Conservation (phyloP, 2,888 invertebrate species). For the Agrochola macilenta region DNA sequence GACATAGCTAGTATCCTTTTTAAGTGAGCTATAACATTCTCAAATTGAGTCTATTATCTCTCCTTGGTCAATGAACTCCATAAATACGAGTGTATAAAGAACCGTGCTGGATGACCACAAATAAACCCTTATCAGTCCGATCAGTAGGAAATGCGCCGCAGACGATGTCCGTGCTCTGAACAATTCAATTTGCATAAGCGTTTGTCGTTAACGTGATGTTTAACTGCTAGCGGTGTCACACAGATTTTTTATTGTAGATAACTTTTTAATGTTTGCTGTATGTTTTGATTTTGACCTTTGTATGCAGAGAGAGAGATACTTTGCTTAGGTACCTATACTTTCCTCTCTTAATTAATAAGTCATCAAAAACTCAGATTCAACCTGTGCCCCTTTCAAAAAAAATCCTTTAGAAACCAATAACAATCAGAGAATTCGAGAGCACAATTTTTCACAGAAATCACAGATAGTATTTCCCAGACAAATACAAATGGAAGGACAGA, state of each 20-base stretch:
- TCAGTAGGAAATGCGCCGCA: slow-evolving; percentile 73
- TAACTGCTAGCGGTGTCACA: slow-evolving; percentile 26
- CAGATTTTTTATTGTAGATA: slow-evolving; percentile 33
- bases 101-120: slow-evolving; percentile 75
- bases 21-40: neutral
- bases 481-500: slow-evolving; percentile 40
- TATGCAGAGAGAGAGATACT: too few species aligned
- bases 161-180: slow-evolving; percentile 68
- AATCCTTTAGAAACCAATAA: neutral
- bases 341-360: neutral
- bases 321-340: neutral
- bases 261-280: neutral
- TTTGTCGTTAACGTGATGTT: slow-evolving; percentile 75
- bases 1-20: too few species aligned
- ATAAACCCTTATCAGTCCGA: slow-evolving; percentile 78
- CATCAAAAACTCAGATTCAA: neutral
- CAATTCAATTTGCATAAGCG: slow-evolving; percentile 84
- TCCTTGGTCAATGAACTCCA: neutral
- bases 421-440: neutral
- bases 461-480: slow-evolving; percentile 34
- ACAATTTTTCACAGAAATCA: slow-evolving; percentile 25
- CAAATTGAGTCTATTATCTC: neutral
- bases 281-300: neutral
- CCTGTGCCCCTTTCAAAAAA: neutral
- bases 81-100: slow-evolving; percentile 39